Percentiles rank a stretch among this genome's conserved stretches.
phyloP scores from a whole-genome alignment of 2,888 invertebrate genomes.

The Tipula lateralis region DNA sequence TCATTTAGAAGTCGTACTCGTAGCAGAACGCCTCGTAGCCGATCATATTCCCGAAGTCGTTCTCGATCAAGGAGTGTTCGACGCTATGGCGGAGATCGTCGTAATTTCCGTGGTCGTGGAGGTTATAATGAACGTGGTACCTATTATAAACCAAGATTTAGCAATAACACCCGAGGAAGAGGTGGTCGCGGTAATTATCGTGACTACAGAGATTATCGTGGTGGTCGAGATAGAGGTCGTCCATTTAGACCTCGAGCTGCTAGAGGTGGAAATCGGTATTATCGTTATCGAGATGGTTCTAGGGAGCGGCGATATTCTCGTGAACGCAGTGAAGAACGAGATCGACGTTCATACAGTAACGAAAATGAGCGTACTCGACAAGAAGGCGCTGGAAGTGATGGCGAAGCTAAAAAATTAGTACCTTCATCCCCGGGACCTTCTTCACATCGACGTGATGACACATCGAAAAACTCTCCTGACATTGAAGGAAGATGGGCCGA shows the following conservation, averaged over 20 bases:
- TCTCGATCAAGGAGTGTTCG: constrained; percentile 37
- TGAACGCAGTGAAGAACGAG: constrained; percentile 43
- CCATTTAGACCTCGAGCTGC: constrained; percentile 31
- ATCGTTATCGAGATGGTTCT: constrained; percentile 41
- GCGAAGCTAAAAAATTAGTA: constrained; percentile 54
- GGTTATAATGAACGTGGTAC: constrained; percentile 39
- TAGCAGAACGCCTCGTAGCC: neutral
- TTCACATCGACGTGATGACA: constrained; percentile 43
- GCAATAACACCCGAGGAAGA: constrained; percentile 54
- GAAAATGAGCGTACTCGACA: neutral
- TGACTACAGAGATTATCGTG: constrained; percentile 31
- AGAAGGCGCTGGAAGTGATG: constrained; percentile 41
- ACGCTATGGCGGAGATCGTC: constrained; percentile 32
- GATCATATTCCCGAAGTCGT: constrained; percentile 34
- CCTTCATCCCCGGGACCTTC: neutral
- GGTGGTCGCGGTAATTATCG: constrained; percentile 44
- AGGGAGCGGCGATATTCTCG: constrained; percentile 60
- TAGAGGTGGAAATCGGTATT: constrained; percentile 41
- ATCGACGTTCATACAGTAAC: constrained; percentile 37
- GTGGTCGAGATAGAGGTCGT: constrained; percentile 26
- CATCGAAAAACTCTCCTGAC: constrained; percentile 44
- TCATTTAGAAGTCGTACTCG: constrained; percentile 35
- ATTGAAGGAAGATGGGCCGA: constrained; percentile 47
- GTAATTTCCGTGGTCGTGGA: constrained; percentile 31
- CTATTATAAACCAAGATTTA: constrained; percentile 70